These are phyloP conservation scores for Galerucella pusilla DNA, from an alignment of 2,888 invertebrate species.

Conservation along the genomic window DNA sequence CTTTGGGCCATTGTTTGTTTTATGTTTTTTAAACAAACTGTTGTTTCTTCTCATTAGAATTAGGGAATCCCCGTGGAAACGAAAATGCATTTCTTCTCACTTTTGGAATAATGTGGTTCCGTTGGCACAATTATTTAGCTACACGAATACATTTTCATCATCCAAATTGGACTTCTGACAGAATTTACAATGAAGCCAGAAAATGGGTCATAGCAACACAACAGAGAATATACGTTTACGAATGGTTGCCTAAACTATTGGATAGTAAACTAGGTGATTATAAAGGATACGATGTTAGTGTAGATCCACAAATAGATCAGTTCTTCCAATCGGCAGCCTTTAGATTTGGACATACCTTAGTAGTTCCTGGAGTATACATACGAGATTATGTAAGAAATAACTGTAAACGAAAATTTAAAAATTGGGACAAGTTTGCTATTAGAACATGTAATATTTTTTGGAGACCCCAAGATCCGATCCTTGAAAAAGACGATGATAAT, in stretches of 20 bases:
- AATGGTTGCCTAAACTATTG: conserved; percentile 67
- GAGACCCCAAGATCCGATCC: conserved; percentile 65
- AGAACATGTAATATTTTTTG: conserved; percentile 69
- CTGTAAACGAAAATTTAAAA: conserved; percentile 56
- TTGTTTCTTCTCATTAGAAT: conserved; percentile 57
- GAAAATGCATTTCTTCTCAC: conserved; percentile 69
- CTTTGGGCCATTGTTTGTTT: no score
- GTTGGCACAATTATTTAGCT: conserved; percentile 69
- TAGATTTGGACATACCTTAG: conserved; percentile 71
- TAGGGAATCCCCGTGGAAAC: conserved; percentile 69
- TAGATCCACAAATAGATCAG: conserved; percentile 72
- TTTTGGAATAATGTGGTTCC: conserved; percentile 69
- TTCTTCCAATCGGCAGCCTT: conserved; percentile 73
- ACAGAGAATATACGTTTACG: conserved; percentile 66
- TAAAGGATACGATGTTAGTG: conserved; percentile 66
- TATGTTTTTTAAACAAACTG: no score
- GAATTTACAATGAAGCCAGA: conserved; percentile 68
- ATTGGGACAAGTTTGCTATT: conserved; percentile 57
- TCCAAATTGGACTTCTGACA: conserved; percentile 65
- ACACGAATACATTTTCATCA: conserved; percentile 55
- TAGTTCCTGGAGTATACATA: conserved; percentile 66
- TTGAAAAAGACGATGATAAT: conserved; percentile 50
- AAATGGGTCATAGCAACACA: conserved; percentile 70
- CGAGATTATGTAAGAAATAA: conserved; percentile 62
- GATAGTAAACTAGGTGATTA: conserved; percentile 50